These are phyloP conservation scores for Alligator sinensis DNA, from an alignment of 2,113 vertebrate species.

Conservation along the genomic window DNA sequence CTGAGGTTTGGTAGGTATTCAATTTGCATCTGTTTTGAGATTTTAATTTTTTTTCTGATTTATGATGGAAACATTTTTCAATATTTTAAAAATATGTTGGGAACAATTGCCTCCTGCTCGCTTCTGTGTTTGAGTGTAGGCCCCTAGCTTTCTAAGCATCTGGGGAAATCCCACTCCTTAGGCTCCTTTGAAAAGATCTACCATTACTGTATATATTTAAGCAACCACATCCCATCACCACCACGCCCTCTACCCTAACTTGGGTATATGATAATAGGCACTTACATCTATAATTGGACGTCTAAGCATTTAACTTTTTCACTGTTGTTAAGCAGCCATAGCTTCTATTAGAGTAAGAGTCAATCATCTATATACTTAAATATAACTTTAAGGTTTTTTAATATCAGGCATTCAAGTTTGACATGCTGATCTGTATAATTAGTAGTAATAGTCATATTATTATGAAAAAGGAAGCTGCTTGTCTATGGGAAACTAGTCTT, in stretches of 20 bases:
- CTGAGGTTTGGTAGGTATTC: not conserved
- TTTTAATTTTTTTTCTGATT: not conserved
- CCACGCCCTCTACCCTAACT: not conserved
- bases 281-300: not conserved
- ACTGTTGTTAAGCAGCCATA: not conserved
- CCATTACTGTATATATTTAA: not conserved
- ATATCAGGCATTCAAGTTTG: not conserved
- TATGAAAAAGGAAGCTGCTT: not conserved
- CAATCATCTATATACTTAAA: not conserved
- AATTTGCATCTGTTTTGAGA: not conserved
- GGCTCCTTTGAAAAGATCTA: not conserved
- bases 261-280: not conserved
- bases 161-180: not conserved
- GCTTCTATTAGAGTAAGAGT: not conserved
- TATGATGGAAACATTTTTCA: not conserved
- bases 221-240: not conserved
- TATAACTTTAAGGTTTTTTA: not conserved
- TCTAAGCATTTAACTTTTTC: not conserved
- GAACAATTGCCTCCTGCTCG: not conserved
- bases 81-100: not conserved
- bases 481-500: not conserved
- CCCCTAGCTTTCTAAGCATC: not conserved
- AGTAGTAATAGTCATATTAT: not conserved
- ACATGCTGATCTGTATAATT: not conserved
- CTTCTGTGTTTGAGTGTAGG: not conserved